Evolutionary conservation across 2,888 invertebrate genomes (phyloP).

Genomic region (Galerucella nymphaeae): DNA sequence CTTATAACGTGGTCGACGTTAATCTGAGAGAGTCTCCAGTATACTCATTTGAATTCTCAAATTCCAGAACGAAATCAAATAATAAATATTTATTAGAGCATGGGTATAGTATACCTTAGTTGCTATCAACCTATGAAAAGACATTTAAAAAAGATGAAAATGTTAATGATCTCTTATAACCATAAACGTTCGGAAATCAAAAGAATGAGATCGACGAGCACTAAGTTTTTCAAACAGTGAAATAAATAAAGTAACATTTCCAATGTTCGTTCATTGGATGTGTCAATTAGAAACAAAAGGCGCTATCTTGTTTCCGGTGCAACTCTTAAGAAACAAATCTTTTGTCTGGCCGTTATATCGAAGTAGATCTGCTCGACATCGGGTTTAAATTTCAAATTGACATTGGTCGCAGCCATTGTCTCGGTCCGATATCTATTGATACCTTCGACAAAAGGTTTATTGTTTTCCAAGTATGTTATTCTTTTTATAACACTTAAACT

Average conservation of each 20-base stretch:
- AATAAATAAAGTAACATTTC: conserved; percentile 11
- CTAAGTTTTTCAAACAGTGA: not conserved
- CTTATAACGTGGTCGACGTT: no score
- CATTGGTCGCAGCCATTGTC: conserved; percentile 35
- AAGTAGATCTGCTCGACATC: conserved; percentile 51
- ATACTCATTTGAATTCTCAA: no score
- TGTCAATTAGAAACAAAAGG: conserved; percentile 61
- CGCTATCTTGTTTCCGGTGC: conserved; percentile 61
- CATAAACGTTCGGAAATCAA: not conserved
- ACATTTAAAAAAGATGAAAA: not conserved
- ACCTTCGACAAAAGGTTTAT: conserved; percentile 25
- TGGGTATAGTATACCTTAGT: no score
- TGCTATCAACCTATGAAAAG: no score
- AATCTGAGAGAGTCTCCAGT: no score
- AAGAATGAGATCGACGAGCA: not conserved
- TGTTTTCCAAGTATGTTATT: conserved; percentile 13
- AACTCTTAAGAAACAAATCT: conserved; percentile 26
- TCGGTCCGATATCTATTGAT: conserved; percentile 25
- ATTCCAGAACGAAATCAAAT: no score
- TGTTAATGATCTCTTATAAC: not conserved
- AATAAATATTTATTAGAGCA: no score
- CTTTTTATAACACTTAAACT: conserved; percentile 15
- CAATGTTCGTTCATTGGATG: conserved; percentile 56
- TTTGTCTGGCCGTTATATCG: conserved; percentile 51
- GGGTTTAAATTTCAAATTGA: conserved; percentile 54